These are phyloP conservation scores for Bombus confusus DNA, from an alignment of 1,140 invertebrate species.

Conservation along the genomic window DNA sequence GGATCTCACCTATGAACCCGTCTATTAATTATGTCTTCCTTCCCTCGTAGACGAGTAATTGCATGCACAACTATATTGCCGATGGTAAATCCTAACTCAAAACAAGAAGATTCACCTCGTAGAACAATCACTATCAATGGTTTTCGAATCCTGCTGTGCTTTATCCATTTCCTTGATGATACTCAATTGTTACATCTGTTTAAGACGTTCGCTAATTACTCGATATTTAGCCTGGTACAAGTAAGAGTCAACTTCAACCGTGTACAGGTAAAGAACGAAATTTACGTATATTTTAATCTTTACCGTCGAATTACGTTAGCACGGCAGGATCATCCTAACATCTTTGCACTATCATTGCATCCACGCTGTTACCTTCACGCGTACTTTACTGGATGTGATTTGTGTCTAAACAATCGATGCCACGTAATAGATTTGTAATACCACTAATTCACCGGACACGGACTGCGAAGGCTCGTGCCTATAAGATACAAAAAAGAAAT, in stretches of 20 bases:
- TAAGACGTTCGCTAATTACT: background rate
- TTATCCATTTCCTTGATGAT: background rate
- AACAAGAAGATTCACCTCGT: conserved; percentile 27
- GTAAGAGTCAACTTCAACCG: background rate
- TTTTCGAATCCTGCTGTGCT: conserved; percentile 56
- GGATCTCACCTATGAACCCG: conserved; percentile 68
- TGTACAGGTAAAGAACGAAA: conserved; percentile 14
- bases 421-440: conserved; percentile 56
- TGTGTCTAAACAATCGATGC: conserved; percentile 44
- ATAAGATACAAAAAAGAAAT: conserved; percentile 36
- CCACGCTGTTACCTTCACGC: conserved; percentile 35
- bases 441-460: conserved; percentile 53
- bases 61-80: conserved; percentile 67
- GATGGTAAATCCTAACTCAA: conserved; percentile 40
- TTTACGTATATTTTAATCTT: background rate
- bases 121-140: conserved; percentile 36
- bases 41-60: conserved; percentile 62
- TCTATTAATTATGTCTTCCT: conserved; percentile 71
- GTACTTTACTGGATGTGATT: conserved; percentile 47
- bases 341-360: conserved; percentile 41
- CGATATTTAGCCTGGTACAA: background rate
- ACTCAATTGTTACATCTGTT: background rate
- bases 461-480: conserved; percentile 42
- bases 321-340: conserved; percentile 50
- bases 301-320: background rate